Evolutionary conservation across 1,140 invertebrate genomes (phyloP), one percentile per base, ranked within the genome.

Genomic region (Leptinotarsa texana): DNA sequence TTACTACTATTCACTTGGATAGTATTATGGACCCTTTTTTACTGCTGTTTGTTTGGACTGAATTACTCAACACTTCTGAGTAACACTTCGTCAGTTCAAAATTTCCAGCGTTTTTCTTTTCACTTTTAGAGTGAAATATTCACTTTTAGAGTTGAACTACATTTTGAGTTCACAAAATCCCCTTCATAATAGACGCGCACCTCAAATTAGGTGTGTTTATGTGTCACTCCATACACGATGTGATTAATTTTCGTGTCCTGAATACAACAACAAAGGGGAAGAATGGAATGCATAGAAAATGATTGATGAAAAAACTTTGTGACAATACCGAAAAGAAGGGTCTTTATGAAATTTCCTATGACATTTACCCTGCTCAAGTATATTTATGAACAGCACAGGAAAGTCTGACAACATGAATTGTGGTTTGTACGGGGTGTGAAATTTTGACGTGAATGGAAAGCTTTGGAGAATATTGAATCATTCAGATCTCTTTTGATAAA

Each of bases 281-380:
- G 17, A 57, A 57, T 57, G 5, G 15, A 57, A 57, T 8, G 51
- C 51, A 57, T 4, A 57, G 51, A 5, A 57, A 3, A 57, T 57
- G 51, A 57, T 57, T 57, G n/a, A 57, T 57, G 51, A n/a, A 57
- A 57, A 57, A 57, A 57, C 51, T 57, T 57, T 57, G 51, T 57
- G 33, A 57, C n/a, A n/a, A 57, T 18, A 57, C n/a, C 51, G n/a
- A 57, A 57, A 57, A 42, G 33, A 57, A 57, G 51, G 51, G n/a
- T 18, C 51, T 57, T 57, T 57, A 57, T 57, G 51, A 57, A 57
- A 57, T 15, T 57, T 13, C n/a, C 17, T 57, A 17, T 57, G 51
- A 57, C 51, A 57, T 57, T 57, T 57, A 57, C 51, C n/a, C 51
- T 18, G n/a, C 51, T 57, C 15, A 57, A 57, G 51, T 57, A 18